Conservation (phyloP, 2,113 vertebrate species). For the Boleophthalmus pectinirostris region DNA sequence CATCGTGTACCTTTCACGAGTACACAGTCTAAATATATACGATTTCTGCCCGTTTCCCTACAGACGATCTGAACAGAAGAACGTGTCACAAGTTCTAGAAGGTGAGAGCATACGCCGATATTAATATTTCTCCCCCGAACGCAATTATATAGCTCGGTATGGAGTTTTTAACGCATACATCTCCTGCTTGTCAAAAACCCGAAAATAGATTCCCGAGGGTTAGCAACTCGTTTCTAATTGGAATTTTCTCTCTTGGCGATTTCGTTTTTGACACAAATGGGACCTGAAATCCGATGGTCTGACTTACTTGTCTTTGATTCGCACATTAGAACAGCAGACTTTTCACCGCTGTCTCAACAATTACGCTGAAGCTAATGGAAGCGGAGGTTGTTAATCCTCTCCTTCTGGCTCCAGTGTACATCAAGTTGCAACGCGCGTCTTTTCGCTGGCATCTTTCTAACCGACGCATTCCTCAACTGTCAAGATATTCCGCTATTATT, state of each 20-base stretch:
- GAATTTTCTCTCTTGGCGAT: slow-evolving; percentile 25
- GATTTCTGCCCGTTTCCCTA: background rate
- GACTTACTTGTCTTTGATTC: slow-evolving; percentile 56
- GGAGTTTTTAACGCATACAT: background rate
- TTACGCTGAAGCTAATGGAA: slow-evolving; percentile 66
- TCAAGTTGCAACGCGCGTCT: slow-evolving; percentile 25
- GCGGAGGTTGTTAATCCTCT: slow-evolving; percentile 58
- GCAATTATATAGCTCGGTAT: background rate
- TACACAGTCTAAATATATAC: background rate
- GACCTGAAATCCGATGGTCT: slow-evolving; percentile 45
- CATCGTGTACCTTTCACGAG: too few species aligned
- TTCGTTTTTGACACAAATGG: slow-evolving; percentile 44
- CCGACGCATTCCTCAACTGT: slow-evolving; percentile 35
- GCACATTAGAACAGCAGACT: slow-evolving; percentile 58
- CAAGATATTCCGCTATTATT: slow-evolving; percentile 48
- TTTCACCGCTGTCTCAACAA: slow-evolving; percentile 57
- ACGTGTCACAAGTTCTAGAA: background rate
- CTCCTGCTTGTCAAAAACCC: background rate
- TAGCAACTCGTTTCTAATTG: slow-evolving; percentile 14
- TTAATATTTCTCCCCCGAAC: background rate
- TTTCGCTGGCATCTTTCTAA: slow-evolving; percentile 20
- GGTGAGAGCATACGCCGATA: background rate
- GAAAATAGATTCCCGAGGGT: slow-evolving; percentile 9
- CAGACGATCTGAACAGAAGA: background rate
- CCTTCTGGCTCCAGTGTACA: slow-evolving; percentile 52